These are phyloP conservation scores for Microctenopoma lineatum DNA, from an alignment of 2,797 vertebrate genomes.

Conservation along the genomic window DNA sequence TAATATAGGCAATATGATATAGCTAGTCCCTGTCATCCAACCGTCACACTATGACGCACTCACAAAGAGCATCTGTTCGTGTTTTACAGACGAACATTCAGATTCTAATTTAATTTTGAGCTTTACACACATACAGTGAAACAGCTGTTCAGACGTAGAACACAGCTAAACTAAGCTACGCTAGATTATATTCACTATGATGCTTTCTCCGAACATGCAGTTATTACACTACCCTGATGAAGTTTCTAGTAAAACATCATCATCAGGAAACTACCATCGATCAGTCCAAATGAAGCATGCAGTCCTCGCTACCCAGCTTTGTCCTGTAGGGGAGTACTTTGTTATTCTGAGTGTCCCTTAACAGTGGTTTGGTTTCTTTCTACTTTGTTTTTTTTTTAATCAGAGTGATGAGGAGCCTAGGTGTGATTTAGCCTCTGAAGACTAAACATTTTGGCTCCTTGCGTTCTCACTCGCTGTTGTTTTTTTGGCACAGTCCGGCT, in stretches of 20 bases:
- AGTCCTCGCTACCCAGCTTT: constrained; percentile 61
- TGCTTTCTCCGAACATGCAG: constrained; percentile 66
- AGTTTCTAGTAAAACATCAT: constrained; percentile 32
- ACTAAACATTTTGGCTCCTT: constrained; percentile 54
- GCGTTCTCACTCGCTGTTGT: constrained; percentile 48
- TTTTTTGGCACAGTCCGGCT: constrained; percentile 45
- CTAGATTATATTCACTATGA: constrained; percentile 56
- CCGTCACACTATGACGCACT: constrained; percentile 51
- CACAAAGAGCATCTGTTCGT: constrained; percentile 57
- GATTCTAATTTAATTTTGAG: constrained; percentile 55
- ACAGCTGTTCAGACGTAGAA: constrained; percentile 55
- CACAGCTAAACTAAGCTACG: constrained; percentile 70
- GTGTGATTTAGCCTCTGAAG: constrained; percentile 48
- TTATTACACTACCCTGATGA: constrained; percentile 58
- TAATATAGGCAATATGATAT: constrained; percentile 75
- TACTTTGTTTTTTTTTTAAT: neutral
- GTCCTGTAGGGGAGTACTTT: constrained; percentile 43
- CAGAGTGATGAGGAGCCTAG: constrained; percentile 37
- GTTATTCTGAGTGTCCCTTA: constrained; percentile 49
- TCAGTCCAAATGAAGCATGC: constrained; percentile 65
- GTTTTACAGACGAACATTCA: constrained; percentile 52
- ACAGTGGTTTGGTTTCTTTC: constrained; percentile 35
- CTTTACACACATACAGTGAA: constrained; percentile 49
- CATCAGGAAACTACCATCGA: constrained; percentile 41
- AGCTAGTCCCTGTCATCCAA: constrained; percentile 77